phyloP scores from a whole-genome alignment of 2,888 invertebrate species.

The Margaritifera margaritifera region DNA sequence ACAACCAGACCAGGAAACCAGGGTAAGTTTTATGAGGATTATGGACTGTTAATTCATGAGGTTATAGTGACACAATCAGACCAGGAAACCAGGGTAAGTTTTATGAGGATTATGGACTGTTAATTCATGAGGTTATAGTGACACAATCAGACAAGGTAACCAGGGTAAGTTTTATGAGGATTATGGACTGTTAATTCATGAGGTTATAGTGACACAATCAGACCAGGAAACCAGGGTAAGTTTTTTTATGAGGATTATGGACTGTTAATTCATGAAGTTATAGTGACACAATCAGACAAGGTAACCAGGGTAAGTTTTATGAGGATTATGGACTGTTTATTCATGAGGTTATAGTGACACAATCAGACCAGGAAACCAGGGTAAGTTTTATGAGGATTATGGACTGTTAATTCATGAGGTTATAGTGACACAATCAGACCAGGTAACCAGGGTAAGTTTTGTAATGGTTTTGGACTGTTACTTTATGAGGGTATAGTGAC shows the following conservation, averaged over 20 bases:
- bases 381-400: conserved; percentile 74
- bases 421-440: conserved; percentile 87
- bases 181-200: conserved; percentile 71
- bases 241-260: conserved; percentile 92
- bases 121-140: conserved; percentile 96
- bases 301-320: conserved; percentile 82
- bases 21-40: too few species aligned
- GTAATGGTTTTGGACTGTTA: too few species aligned
- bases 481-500: too few species aligned
- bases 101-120: conserved; percentile 92
- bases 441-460: conserved; percentile 83
- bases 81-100: too few species aligned
- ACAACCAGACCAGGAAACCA: too few species aligned
- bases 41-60: too few species aligned
- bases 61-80: too few species aligned
- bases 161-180: conserved; percentile 81
- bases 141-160: conserved; percentile 85
- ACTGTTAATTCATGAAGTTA: conserved; percentile 95
- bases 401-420: conserved; percentile 79
- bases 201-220: conserved; percentile 91
- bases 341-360: conserved; percentile 90
- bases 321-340: background rate
- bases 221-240: conserved; percentile 86
- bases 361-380: conserved; percentile 85
- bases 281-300: conserved; percentile 87